Conservation (phyloP, 2,113 vertebrate genomes). For the Oceanodroma tethys region DNA sequence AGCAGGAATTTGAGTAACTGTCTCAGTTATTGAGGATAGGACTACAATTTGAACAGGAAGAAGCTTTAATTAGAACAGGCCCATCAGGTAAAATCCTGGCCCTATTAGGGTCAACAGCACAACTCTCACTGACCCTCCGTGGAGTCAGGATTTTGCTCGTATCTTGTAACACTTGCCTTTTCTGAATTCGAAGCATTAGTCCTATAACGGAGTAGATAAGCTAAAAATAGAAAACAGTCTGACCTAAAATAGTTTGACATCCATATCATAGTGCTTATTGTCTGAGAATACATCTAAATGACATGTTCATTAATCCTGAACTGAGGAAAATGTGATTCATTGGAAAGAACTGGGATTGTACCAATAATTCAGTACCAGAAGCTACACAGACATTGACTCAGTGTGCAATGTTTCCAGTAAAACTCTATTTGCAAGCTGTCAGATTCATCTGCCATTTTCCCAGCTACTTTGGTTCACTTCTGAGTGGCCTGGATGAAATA, state of each 20-base stretch:
- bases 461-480: neutral
- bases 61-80: neutral
- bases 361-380: slow-evolving; percentile 47
- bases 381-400: neutral
- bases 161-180: neutral
- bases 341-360: slow-evolving; percentile 45
- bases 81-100: neutral
- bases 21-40: neutral
- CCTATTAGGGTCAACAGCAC: neutral
- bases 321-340: slow-evolving; percentile 50
- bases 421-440: slow-evolving; percentile 63
- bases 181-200: slow-evolving; percentile 26
- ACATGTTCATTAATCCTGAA: slow-evolving; percentile 50
- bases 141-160: neutral
- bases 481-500: neutral
- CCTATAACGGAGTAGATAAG: neutral
- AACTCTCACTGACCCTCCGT: neutral
- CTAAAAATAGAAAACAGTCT: slow-evolving; percentile 54
- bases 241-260: slow-evolving; percentile 61
- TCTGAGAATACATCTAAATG: slow-evolving; percentile 51
- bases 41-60: neutral
- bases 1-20: neutral
- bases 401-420: neutral
- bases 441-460: slow-evolving; percentile 38
- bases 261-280: slow-evolving; percentile 47